These are phyloP conservation scores for Conus betulinus DNA, from an alignment of 1,140 invertebrate species.

Conservation along the genomic window DNA sequence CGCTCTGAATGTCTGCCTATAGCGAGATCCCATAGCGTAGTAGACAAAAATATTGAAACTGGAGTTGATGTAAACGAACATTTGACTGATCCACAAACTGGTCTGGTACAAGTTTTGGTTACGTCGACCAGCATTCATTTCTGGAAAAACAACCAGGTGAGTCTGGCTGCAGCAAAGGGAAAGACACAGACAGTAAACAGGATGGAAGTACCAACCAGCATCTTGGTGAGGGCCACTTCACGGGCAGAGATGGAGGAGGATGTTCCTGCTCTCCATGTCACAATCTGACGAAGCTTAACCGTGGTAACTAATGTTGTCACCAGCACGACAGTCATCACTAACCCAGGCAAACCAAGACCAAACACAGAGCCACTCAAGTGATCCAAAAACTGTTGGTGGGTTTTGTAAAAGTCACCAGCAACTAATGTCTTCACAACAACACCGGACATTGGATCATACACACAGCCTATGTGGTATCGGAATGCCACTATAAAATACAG, in stretches of 20 bases:
- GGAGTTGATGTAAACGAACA: background rate
- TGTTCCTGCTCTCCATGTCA: background rate
- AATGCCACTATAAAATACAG: background rate
- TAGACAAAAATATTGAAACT: background rate
- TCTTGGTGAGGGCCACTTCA: background rate
- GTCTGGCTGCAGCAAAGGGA: background rate
- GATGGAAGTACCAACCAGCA: background rate
- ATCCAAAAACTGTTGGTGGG: background rate
- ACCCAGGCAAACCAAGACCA: background rate
- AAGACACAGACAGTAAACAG: slow-evolving; percentile 5
- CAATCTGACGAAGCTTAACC: background rate
- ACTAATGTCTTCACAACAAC: background rate
- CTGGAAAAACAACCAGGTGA: background rate
- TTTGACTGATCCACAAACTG: background rate
- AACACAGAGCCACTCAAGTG: background rate
- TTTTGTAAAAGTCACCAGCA: background rate
- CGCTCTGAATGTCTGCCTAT: background rate
- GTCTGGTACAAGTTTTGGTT: background rate
- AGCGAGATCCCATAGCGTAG: background rate
- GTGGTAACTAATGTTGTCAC: background rate
- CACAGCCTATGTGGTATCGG: background rate
- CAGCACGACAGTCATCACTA: background rate
- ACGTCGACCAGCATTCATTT: background rate
- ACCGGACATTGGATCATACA: background rate
- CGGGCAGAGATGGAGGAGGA: background rate